Evolutionary conservation across 2,113 vertebrate species (phyloP).

Genomic region (Drymodes brunneopygia): DNA sequence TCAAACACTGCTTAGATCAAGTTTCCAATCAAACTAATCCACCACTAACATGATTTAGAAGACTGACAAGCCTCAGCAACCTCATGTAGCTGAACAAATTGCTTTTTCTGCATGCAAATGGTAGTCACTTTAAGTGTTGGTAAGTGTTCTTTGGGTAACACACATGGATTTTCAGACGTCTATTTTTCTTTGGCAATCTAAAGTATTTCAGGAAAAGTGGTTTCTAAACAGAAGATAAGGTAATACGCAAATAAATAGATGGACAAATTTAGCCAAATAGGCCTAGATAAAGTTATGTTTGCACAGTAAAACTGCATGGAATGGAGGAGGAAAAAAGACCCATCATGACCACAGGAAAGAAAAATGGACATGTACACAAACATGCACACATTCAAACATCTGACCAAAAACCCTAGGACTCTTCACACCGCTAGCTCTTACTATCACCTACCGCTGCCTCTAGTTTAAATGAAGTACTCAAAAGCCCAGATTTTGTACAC

Average conservation of each 20-base stretch:
- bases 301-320: background rate
- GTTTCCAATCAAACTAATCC: slow-evolving; percentile 59
- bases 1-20: slow-evolving; percentile 50
- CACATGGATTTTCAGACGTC: background rate
- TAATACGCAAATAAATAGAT: background rate
- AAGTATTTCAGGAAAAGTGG: slow-evolving; percentile 25
- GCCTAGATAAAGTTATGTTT: background rate
- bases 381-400: background rate
- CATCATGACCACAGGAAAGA: background rate
- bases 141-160: slow-evolving; percentile 1
- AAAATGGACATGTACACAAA: background rate
- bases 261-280: background rate
- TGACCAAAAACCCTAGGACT: background rate
- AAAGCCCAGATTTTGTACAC: background rate
- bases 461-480: background rate
- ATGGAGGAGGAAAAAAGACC: background rate
- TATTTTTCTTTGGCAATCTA: background rate
- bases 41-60: slow-evolving; percentile 58
- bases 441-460: background rate
- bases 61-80: slow-evolving; percentile 32
- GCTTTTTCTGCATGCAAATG: background rate
- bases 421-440: background rate
- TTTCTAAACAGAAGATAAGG: slow-evolving; percentile 29
- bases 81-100: slow-evolving; percentile 13
- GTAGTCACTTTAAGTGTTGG: background rate